Percentiles rank a stretch among this genome's conserved stretches.
These are phyloP conservation scores for Lepus europaeus DNA, from an alignment of 2,113 vertebrate genomes.

Conservation along the genomic window DNA sequence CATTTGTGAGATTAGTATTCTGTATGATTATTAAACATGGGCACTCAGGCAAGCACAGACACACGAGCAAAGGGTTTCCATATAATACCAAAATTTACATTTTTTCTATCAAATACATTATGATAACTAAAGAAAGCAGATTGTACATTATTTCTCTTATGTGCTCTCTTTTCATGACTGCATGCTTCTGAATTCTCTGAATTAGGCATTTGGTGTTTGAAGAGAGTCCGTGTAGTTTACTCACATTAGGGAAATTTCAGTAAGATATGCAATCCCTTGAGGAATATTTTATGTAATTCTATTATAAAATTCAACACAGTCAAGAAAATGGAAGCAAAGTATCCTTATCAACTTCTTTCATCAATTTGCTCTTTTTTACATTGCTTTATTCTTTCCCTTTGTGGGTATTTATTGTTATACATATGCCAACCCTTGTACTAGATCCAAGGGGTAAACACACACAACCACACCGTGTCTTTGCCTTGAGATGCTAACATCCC, in stretches of 20 bases:
- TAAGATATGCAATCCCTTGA: background rate
- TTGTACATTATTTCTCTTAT: background rate
- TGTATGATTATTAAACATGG: background rate
- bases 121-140: background rate
- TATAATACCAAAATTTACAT: background rate
- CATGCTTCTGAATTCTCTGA: background rate
- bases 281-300: background rate
- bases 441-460: background rate
- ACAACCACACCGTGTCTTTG: background rate
- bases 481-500: background rate
- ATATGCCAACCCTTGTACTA: background rate
- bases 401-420: background rate
- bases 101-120: background rate
- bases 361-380: background rate
- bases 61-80: background rate
- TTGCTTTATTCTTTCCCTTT: background rate
- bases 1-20: background rate
- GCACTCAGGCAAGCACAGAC: background rate
- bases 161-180: background rate
- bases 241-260: background rate
- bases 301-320: background rate
- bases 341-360: background rate
- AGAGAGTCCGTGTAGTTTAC: background rate
- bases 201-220: background rate
- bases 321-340: slow-evolving; percentile 41